These are phyloP conservation scores for Melanotaenia duboulayi DNA, from an alignment of 2,113 vertebrate species.

Conservation along the genomic window DNA sequence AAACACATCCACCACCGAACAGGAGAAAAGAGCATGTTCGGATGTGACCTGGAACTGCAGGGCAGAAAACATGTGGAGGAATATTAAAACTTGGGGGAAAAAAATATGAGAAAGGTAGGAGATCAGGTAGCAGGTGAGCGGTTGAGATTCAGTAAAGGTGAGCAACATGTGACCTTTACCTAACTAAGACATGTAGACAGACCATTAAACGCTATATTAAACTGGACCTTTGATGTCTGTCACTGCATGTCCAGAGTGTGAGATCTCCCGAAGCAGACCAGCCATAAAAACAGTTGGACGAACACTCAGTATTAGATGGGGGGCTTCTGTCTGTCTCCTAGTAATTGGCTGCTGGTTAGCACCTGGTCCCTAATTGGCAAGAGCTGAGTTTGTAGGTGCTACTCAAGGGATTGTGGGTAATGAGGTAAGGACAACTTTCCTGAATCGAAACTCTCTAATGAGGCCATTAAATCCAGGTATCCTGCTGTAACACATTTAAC, in stretches of 20 bases:
- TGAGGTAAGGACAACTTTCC: constrained; percentile 61
- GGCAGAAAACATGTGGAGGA: not conserved
- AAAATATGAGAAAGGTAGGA: not conserved
- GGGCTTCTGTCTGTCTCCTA: constrained; percentile 43
- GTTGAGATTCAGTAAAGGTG: not conserved
- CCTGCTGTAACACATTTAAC: constrained; percentile 44
- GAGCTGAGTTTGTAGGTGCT: constrained; percentile 64
- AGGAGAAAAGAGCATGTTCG: constrained; percentile 96
- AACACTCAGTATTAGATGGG: constrained; percentile 53
- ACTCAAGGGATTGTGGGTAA: constrained; percentile 64
- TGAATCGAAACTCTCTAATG: constrained; percentile 48
- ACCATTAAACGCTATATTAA: constrained; percentile 35
- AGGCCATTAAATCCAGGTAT: constrained; percentile 50
- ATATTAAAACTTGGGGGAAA: constrained; percentile 10
- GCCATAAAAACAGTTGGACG: constrained; percentile 36
- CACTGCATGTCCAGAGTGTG: constrained; percentile 11
- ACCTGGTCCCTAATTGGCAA: constrained; percentile 70
- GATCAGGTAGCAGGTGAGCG: constrained; percentile 17
- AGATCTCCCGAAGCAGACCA: constrained; percentile 10
- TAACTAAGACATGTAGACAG: not conserved
- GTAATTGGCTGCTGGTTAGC: constrained; percentile 60
- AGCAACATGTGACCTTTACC: not conserved
- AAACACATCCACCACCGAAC: constrained; percentile 98
- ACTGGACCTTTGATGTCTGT: constrained; percentile 47
- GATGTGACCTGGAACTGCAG: constrained; percentile 97